phyloP scores from a whole-genome alignment of 1,140 invertebrate species.

The Drosophila mauritiana region DNA sequence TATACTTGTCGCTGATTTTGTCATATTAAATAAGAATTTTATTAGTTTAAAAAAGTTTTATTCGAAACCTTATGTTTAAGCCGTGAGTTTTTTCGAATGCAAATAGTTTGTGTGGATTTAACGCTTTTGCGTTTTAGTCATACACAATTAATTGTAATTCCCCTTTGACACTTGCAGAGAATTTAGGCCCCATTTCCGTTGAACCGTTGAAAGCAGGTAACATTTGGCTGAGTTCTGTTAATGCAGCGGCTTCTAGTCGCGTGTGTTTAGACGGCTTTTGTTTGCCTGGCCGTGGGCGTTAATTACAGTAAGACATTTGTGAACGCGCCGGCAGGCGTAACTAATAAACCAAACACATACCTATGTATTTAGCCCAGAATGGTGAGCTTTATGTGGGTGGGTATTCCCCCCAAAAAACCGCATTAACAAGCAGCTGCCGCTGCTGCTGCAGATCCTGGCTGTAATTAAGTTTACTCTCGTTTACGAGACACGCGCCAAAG shows the following conservation, averaged over 20 bases:
- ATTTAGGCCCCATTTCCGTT: conserved; percentile 3
- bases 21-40: too few relatives aligned
- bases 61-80: too few relatives aligned
- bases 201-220: conserved; percentile 24
- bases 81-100: too few relatives aligned
- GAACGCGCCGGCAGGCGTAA: conserved; percentile 37
- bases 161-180: background rate
- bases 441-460: conserved; percentile 43
- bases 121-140: background rate
- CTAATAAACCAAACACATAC: conserved; percentile 53
- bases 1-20: too few relatives aligned
- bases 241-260: conserved; percentile 12
- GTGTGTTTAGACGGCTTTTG: conserved; percentile 8
- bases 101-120: background rate
- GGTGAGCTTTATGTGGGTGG: conserved; percentile 1
- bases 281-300: conserved; percentile 30
- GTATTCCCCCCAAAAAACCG: conserved; percentile 41
- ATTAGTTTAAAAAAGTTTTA: too few relatives aligned
- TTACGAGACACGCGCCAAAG: conserved; percentile 50
- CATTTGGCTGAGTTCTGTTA: conserved; percentile 8
- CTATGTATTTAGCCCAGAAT: conserved; percentile 1
- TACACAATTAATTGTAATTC: conserved; percentile 1
- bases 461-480: conserved; percentile 69
- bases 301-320: conserved; percentile 69
- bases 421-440: conserved; percentile 54